Evolutionary conservation across 2,797 vertebrate species (phyloP).

Genomic region (Enteromius viviparus): DNA sequence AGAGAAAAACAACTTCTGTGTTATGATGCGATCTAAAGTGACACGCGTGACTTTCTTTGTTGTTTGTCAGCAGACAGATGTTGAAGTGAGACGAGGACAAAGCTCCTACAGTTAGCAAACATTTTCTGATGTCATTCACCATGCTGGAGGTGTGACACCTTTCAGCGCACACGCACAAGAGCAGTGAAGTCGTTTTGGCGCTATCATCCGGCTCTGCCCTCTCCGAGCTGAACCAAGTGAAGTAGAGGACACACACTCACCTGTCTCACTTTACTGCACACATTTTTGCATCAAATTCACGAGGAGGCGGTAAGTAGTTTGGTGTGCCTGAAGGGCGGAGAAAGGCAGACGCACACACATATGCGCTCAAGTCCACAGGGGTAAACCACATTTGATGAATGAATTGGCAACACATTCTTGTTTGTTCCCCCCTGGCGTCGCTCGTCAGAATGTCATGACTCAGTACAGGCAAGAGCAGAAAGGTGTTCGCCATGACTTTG

Average conservation of each 20-base stretch:
- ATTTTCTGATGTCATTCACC: constrained; percentile 54
- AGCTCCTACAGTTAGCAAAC: constrained; percentile 58
- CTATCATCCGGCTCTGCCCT: constrained; percentile 35
- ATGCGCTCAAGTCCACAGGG: constrained; percentile 51
- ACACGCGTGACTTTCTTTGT: constrained; percentile 55
- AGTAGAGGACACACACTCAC: constrained; percentile 37
- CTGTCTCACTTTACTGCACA: constrained; percentile 43
- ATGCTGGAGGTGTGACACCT: constrained; percentile 48
- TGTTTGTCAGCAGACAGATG: constrained; percentile 59
- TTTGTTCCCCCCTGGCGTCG: constrained; percentile 53
- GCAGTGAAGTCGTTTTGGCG: constrained; percentile 20
- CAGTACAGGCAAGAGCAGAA: constrained; percentile 62
- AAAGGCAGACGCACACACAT: constrained; percentile 45
- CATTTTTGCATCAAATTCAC: constrained; percentile 48
- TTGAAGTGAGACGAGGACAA: constrained; percentile 56
- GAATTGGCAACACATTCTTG: constrained; percentile 59
- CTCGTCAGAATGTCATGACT: constrained; percentile 76
- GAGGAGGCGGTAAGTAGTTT: constrained; percentile 45
- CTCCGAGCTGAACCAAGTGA: constrained; percentile 30
- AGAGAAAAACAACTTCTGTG: constrained; percentile 22
- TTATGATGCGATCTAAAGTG: constrained; percentile 48
- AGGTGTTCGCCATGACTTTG: constrained; percentile 72
- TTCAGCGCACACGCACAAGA: background rate
- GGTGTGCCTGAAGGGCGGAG: constrained; percentile 54
- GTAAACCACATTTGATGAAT: constrained; percentile 61